Conservation (phyloP, 2,888 invertebrate genomes). For the Ephialtes manifestator region DNA sequence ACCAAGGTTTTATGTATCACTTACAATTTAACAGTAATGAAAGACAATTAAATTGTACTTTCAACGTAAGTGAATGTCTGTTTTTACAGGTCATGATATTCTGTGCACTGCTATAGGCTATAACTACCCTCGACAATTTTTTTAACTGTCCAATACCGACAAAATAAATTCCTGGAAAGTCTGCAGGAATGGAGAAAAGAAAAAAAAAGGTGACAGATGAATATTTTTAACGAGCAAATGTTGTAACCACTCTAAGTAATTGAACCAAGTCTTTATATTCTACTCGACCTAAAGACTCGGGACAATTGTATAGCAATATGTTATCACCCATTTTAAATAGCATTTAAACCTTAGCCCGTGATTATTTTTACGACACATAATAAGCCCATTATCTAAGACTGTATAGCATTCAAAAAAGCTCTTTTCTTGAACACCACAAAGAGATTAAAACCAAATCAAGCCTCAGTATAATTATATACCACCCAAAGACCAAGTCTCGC, state of each 20-base stretch:
- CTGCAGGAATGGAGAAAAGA: not conserved
- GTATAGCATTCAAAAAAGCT: not conserved
- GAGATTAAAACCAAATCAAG: not conserved
- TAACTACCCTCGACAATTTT: not conserved
- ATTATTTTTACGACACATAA: slow-evolving; percentile 11
- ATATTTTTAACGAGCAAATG: not conserved
- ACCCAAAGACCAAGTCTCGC: not conserved
- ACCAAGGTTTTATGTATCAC: not conserved
- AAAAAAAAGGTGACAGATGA: not conserved
- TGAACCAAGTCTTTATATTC: not conserved
- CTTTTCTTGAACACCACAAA: not conserved
- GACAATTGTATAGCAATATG: slow-evolving; percentile 1
- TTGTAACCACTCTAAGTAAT: not conserved
- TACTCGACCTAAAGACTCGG: not conserved
- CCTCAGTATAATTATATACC: slow-evolving; percentile 9
- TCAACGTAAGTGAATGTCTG: not conserved
- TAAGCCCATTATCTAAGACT: not conserved
- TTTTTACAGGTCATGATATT: not conserved
- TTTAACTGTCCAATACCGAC: not conserved
- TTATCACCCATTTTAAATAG: slow-evolving; percentile 3
- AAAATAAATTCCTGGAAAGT: not conserved
- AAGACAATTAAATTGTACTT: not conserved
- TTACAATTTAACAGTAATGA: not conserved
- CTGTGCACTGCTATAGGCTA: not conserved
- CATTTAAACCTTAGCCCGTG: not conserved